Evolutionary conservation across 1,140 invertebrate genomes (phyloP).

Genomic region (Rhizoglyphus robini): DNA sequence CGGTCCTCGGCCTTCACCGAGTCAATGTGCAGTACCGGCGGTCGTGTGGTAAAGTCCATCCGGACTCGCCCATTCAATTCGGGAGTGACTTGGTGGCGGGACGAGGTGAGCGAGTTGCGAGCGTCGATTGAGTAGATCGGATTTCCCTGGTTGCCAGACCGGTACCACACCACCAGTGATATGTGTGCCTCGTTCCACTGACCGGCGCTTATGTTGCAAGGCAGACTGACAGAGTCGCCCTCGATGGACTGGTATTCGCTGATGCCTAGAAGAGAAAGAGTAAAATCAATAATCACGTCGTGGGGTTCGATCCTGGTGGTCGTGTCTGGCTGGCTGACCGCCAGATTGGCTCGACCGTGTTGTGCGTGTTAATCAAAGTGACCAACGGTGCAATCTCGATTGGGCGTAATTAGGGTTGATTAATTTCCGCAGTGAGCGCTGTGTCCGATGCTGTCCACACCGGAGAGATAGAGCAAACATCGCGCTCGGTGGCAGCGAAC

Average conservation of each 20-base stretch:
- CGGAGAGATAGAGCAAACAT: background rate
- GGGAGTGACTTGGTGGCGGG: slow-evolving; percentile 22
- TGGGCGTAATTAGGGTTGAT: slow-evolving; percentile 6
- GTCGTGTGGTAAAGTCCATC: slow-evolving; percentile 25
- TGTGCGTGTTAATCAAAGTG: too few species aligned
- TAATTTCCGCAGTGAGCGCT: background rate
- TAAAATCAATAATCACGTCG: background rate
- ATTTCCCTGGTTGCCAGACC: slow-evolving; percentile 38
- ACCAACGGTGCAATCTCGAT: background rate
- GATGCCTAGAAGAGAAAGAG: slow-evolving; percentile 19
- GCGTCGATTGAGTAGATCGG: slow-evolving; percentile 29
- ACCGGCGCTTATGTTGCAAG: slow-evolving; percentile 63
- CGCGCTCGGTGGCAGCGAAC: background rate
- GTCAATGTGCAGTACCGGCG: slow-evolving; percentile 58
- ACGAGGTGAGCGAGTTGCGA: slow-evolving; percentile 3
- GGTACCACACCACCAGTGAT: slow-evolving; percentile 71
- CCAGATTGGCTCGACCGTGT: background rate
- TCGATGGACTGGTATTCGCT: slow-evolving; percentile 43
- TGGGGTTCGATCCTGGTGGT: background rate
- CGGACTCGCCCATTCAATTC: slow-evolving; percentile 20
- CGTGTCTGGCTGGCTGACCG: background rate
- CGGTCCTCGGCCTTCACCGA: slow-evolving; percentile 61
- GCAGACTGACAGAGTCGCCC: slow-evolving; percentile 55
- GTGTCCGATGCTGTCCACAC: background rate
- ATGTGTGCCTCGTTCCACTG: slow-evolving; percentile 50